Conservation (phyloP, 2,888 invertebrate genomes). For the Drosophila conformis region DNA sequence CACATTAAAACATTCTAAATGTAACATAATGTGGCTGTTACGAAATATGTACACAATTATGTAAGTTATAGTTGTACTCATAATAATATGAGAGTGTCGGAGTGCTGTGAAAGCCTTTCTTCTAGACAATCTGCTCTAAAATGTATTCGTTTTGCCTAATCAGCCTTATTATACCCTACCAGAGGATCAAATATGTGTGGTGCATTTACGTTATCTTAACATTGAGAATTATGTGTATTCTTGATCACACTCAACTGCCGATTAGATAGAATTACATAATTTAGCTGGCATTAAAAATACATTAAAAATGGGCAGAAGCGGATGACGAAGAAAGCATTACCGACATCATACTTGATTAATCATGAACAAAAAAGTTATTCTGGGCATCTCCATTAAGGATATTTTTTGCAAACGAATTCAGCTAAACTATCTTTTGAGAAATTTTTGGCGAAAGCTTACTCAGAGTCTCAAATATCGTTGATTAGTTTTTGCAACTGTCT, state of each 20-base stretch:
- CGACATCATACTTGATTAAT: not conserved
- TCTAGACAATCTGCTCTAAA: constrained; percentile 49
- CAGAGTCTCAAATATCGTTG: not conserved
- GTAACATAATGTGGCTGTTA: constrained; percentile 23
- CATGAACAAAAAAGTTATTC: not conserved
- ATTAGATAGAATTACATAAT: not conserved
- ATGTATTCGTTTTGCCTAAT: constrained; percentile 77
- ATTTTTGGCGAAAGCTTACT: not conserved
- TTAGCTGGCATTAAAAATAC: not conserved
- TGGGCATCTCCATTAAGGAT: too few relatives aligned
- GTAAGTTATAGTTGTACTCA: not conserved
- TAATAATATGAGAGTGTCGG: constrained; percentile 5
- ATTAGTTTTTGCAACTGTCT: not conserved
- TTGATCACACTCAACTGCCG: not conserved
- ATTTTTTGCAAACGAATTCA: not conserved
- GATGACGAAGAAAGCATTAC: not conserved
- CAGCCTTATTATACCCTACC: constrained; percentile 1
- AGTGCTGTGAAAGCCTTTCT: constrained; percentile 11
- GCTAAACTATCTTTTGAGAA: not conserved
- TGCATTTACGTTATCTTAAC: not conserved
- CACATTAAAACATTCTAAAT: constrained; percentile 61
- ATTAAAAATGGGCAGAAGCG: too few relatives aligned
- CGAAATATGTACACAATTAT: not conserved
- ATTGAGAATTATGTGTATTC: not conserved
- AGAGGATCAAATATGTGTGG: not conserved